A percentile compares a stretch with the other conserved stretches of the same genome.
phyloP scores from a whole-genome alignment of 2,888 invertebrate genomes.

The Diadegma fenestrale region DNA sequence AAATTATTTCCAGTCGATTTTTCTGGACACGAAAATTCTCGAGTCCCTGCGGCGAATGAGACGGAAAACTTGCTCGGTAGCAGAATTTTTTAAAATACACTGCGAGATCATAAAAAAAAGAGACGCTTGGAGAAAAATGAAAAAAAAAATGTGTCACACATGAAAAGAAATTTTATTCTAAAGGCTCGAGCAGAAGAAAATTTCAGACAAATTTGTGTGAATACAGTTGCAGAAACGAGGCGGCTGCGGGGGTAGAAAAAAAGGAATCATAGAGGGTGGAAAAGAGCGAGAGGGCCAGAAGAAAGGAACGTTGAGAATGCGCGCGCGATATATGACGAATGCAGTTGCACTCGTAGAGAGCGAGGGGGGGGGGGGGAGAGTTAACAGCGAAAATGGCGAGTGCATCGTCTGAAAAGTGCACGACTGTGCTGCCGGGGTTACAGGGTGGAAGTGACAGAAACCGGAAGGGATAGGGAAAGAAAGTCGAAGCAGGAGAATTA shows the following conservation, averaged over 20 bases:
- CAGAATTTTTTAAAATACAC: not conserved
- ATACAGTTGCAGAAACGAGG: not conserved
- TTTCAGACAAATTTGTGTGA: not conserved
- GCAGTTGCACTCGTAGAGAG: conserved; percentile 12
- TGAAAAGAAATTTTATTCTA: not conserved
- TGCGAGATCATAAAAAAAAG: too few relatives aligned
- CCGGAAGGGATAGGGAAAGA: conserved; percentile 63
- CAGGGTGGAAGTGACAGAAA: conserved; percentile 55
- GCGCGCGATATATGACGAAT: conserved; percentile 28
- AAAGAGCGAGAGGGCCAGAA: conserved; percentile 1
- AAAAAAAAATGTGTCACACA: not conserved
- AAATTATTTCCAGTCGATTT: too few relatives aligned
- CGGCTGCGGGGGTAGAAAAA: not conserved
- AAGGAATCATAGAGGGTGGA: not conserved
- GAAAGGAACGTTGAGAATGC: conserved; percentile 45
- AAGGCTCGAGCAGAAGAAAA: not conserved
- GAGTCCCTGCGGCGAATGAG: not conserved
- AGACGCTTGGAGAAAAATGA: not conserved
- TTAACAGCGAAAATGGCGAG: conserved; percentile 56
- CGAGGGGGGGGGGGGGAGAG: not conserved
- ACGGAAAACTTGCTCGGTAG: not conserved
- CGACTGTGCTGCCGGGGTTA: conserved; percentile 33
- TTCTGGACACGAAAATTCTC: too few relatives aligned
- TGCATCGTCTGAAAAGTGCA: conserved; percentile 40
- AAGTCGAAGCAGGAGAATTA: not conserved